Evolutionary conservation across 2,113 vertebrate species (phyloP), one percentile per base, ranked within the genome.

Genomic region (Paradoxurus hermaphroditus): DNA sequence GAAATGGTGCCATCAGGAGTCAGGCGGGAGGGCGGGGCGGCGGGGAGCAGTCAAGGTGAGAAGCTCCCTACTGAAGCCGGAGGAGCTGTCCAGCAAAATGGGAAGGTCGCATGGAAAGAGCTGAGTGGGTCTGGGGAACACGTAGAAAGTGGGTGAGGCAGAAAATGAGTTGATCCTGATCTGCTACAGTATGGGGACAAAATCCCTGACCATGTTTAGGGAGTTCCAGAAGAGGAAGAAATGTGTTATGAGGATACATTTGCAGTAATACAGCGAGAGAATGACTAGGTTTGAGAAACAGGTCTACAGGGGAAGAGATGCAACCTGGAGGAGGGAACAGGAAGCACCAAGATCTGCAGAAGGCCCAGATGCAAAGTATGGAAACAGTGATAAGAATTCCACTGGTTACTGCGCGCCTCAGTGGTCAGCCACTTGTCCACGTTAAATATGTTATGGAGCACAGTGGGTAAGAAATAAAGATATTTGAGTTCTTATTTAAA

Each of bases 191-290:
- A 5, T 11, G 39, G 62, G 68, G 53, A 94, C 36, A 7, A 4
- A 79, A 46, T 90, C 51, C 78, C 46, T 53, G 3, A 19, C 49
- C 5, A 2, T 2, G 6, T 36, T 6, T 0, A 56, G 56, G 90
- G 53, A 29, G 68, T 81, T 94, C 72, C 21, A 4, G 36, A n/a
- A 87, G 91, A 90, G 46, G 67, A 95, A 63, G 34, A 31, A n/a
- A 15, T 13, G 5, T 59, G 70, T 11, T 18, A 6, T 23, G 53
- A 83, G 31, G 44, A 7, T 34, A 4, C 0, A 0, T 25, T 44
- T 70, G 41, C 4, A 29, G 29, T 62, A 6, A 27, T 1, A 1
- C 16, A 78, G 15, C 0, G 0, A 70, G 46, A n/a, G 79, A 18
- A 15, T 56, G 53, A 23, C 18, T 27, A 39, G 87, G 21, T 78